Percentiles rank a stretch among this genome's conserved stretches.
phyloP scores from a whole-genome alignment of 2,888 invertebrate species.

The Frankliniella fusca region DNA sequence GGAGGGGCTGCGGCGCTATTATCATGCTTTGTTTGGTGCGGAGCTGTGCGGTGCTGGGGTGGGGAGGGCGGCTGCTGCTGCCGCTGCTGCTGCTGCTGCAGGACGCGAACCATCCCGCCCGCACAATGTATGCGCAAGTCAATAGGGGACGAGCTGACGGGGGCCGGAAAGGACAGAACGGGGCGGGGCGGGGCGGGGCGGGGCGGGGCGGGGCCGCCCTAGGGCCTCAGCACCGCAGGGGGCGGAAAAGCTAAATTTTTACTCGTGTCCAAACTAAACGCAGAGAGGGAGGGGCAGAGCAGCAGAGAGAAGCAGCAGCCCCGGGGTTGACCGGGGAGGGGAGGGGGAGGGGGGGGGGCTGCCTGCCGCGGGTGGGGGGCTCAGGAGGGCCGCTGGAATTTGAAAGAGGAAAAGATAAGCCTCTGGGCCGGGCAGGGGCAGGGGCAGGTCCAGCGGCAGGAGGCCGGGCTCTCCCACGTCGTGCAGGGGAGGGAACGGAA shows the following conservation, averaged over 20 bases:
- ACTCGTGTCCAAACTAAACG: not conserved
- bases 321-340: no score
- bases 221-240: not conserved
- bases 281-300: not conserved
- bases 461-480: not conserved
- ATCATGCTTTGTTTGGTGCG: conserved; percentile 18
- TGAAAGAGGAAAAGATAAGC: not conserved
- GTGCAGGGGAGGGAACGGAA: not conserved
- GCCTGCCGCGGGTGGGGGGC: no score
- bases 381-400: not conserved
- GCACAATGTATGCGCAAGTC: conserved; percentile 5
- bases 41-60: not conserved
- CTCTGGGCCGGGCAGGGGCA: not conserved
- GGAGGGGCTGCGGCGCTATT: not conserved
- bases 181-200: not conserved
- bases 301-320: not conserved
- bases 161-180: not conserved
- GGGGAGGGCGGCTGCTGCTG: not conserved
- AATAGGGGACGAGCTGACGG: not conserved
- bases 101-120: not conserved
- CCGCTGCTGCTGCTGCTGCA: not conserved
- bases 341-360: not conserved
- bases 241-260: not conserved
- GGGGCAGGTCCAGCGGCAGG: not conserved
- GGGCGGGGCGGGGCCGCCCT: not conserved